A percentile compares a stretch with the other conserved stretches of the same genome.
phyloP scores from a whole-genome alignment of 2,888 invertebrate genomes.

The Metalampra italica region DNA sequence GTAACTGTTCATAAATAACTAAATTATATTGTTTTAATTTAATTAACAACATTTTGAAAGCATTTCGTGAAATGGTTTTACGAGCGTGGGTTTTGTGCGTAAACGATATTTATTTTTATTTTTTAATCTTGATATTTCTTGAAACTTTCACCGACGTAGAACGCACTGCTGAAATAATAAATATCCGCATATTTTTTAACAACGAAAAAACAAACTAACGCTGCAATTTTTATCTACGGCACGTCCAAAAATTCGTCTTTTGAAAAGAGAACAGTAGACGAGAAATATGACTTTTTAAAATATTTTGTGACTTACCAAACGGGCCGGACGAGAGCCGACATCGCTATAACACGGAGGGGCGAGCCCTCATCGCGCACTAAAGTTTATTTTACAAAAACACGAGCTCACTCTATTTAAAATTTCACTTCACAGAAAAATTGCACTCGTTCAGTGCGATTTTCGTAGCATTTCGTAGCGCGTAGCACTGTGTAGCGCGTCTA shows the following conservation, averaged over 20 bases:
- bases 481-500: slow-evolving; percentile 45
- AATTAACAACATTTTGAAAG: slow-evolving; percentile 62
- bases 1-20: too few species aligned
- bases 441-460: slow-evolving; percentile 32
- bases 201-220: slow-evolving; percentile 27
- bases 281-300: slow-evolving; percentile 19
- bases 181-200: slow-evolving; percentile 35
- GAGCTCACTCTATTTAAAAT: slow-evolving; percentile 39
- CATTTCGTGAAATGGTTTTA: slow-evolving; percentile 79
- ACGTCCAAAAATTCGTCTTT: slow-evolving; percentile 35
- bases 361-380: slow-evolving; percentile 68
- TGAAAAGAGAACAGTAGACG: slow-evolving; percentile 40
- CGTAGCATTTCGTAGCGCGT: slow-evolving; percentile 35
- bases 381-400: slow-evolving; percentile 46
- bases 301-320: slow-evolving; percentile 68
- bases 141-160: slow-evolving; percentile 49
- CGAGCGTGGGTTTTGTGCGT: slow-evolving; percentile 77
- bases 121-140: slow-evolving; percentile 56
- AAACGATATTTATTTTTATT: slow-evolving; percentile 42
- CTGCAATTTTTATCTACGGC: slow-evolving; percentile 25
- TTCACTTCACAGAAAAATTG: slow-evolving; percentile 52
- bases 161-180: slow-evolving; percentile 65
- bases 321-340: slow-evolving; percentile 78
- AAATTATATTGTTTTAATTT: too few species aligned
- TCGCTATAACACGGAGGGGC: slow-evolving; percentile 68